Evolutionary conservation across 2,797 vertebrate genomes (phyloP), one percentile per base, ranked within the genome.

Genomic region (Simalia tracyae): DNA sequence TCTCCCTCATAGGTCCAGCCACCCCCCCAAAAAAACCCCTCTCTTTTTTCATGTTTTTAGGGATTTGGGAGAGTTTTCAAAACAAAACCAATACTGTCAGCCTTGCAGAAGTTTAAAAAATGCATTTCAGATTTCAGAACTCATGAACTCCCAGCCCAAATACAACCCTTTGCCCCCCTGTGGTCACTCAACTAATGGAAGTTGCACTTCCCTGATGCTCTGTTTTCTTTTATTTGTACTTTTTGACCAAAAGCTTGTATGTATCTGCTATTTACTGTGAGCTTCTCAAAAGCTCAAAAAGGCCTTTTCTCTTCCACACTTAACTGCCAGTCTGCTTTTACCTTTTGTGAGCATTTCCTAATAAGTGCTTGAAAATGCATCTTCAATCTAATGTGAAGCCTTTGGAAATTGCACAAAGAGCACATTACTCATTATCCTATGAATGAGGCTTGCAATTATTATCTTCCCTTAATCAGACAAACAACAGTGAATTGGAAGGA

Each of bases 381-480:
- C 91, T 95, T 95, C 68, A 92, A 92, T 93, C 90, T 88, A 22
- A 46, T 19, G 56, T 3, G 57, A 87, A 7, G 26, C 42, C 95
- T 93, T 36, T 28, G 86, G 86, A 57, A 91, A 92, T 91, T 88
- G 57, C 28, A 86, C 66, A 95, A 88, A 93, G 46, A 76, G 64
- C 1, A 0, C 90, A 84, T 66, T 92, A 72, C 93, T 95, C 89
- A 87, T 91, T 94, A 91, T 88, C 17, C 87, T 94, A 91, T 57
- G 84, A 94, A 92, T 64, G 87, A 89, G 68, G 88, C 90, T 95
- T 94, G 84, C 64, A 94, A 95, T 95, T 95, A 97, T 92, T 42
- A 56, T 90, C 28, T 92, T 88, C 94, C 91, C 93, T 92, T 96
- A 96, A 97, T 94, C 95, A 97, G 91, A 95, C 94, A 93, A 95